Base-by-base conservation (phyloP, 2,888 invertebrate species). In the Eupsilia transversa region DNA sequence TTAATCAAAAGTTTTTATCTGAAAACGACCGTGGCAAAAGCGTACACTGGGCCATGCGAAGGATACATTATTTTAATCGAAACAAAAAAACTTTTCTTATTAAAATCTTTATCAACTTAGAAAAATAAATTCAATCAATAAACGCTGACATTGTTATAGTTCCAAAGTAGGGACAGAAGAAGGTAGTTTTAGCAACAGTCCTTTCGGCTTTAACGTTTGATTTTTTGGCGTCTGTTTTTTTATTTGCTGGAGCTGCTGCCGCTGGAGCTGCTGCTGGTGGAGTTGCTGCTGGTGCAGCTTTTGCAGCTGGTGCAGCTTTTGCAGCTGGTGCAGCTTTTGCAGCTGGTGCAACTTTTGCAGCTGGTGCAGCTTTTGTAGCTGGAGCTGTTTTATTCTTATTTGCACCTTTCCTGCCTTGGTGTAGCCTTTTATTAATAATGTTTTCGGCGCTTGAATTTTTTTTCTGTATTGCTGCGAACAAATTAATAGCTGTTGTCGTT, bases 81-180 rank as follows among this genome's bases (percentile, higher is more conserved):
- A 56, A 12, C 20, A 17, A 66, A 17, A 41, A 38, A n/a, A 10
- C 17, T 49, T 52, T 23, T 49, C 10, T 2, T 54, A 38, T 2
- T 60, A 69, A 49, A 64, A 72, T 52, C 12, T 52, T 72, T 67
- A 78, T 52, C n/a, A n/a, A 12, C n/a, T 54, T 71, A 20, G 6
- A 71, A 71, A 69, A 56, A 65, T 27, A 7, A 66, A 60, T 68
- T 86, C 70, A 89, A 78, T 92, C 90, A 23, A 91, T 64, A 76
- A 88, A 89, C 1, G 89, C 79, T 3, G 88, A 84, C 93, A 95
- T 92, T 20, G 89, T 92, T 14, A 95, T 88, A 4, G 94, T 86
- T 17, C 95, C 95, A 59, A 95, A 91, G 74, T 91, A 94, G 0
- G 95, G 95, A 71, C 95, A 95, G 72, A 92, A 95, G 71, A 95